Percentiles rank a stretch among this genome's conserved stretches.
phyloP scores from a whole-genome alignment of 53 echinoderm and acorn worm species.

The Pentamera pediparva region DNA sequence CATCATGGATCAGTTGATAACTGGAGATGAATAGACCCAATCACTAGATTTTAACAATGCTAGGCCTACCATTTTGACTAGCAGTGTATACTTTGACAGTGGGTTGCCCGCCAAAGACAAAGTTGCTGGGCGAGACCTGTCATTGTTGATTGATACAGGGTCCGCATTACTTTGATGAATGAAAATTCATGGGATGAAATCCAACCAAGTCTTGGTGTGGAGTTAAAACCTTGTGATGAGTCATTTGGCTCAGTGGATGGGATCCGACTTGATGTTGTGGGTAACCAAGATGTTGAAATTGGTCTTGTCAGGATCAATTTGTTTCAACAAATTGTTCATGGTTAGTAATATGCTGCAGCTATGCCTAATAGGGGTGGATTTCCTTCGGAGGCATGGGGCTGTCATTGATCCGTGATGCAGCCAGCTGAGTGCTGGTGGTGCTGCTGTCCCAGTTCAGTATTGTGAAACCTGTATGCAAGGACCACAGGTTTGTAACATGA shows the following conservation, averaged over 20 bases:
- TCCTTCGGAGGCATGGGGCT: neutral
- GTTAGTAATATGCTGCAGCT: neutral
- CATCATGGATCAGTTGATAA: neutral
- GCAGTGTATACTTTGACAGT: neutral
- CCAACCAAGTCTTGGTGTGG: neutral
- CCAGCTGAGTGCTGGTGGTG: neutral
- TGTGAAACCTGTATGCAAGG: neutral
- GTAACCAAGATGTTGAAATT: neutral
- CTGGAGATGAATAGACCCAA: neutral
- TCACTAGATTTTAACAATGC: no score
- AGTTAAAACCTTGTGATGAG: neutral
- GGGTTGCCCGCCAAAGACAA: neutral
- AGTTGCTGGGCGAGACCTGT: neutral
- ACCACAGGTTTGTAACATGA: neutral
- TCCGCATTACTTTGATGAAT: neutral
- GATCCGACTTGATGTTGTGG: neutral
- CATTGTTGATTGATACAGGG: neutral
- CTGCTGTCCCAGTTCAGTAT: neutral
- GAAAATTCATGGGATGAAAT: neutral
- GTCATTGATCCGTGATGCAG: neutral
- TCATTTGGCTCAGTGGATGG: neutral
- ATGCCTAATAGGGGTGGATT: neutral
- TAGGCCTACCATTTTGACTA: no score
- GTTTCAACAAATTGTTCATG: neutral
- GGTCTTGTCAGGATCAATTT: neutral